Evolutionary conservation across 2,888 invertebrate species (phyloP).

Genomic region (Ommatoiulus sabulosus): DNA sequence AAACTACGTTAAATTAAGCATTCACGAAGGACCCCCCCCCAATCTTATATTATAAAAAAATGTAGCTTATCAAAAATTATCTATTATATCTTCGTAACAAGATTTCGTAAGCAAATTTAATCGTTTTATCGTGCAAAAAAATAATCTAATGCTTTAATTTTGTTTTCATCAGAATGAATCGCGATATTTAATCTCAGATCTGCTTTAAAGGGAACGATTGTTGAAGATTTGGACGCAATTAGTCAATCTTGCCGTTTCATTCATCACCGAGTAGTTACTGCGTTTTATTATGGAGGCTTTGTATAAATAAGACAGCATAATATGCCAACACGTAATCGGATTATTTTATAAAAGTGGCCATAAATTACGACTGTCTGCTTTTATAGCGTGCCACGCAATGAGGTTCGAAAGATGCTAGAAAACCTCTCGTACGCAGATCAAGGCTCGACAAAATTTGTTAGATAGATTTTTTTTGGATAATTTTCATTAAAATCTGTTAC

Average conservation of each 20-base stretch:
- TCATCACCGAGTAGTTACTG: neutral
- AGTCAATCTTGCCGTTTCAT: neutral
- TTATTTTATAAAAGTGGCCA: slow-evolving; percentile 25
- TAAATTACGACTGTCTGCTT: slow-evolving; percentile 17
- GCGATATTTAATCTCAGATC: neutral
- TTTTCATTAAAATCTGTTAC: neutral
- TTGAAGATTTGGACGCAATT: neutral
- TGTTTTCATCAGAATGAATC: too few species aligned
- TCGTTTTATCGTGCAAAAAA: too few species aligned
- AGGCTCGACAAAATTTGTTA: neutral
- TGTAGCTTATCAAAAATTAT: too few species aligned
- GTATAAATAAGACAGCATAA: slow-evolving; percentile 29
- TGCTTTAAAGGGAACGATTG: neutral
- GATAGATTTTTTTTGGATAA: neutral
- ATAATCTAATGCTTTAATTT: too few species aligned
- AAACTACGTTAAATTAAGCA: too few species aligned
- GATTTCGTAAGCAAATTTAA: too few species aligned
- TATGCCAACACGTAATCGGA: slow-evolving; percentile 39
- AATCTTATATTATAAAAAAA: too few species aligned
- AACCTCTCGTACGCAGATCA: neutral
- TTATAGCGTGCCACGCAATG: neutral
- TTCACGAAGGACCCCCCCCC: too few species aligned
- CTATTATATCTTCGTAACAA: too few species aligned
- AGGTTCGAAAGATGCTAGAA: neutral
- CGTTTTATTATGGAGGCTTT: slow-evolving; percentile 8